Base-by-base conservation (phyloP, 2,113 vertebrate species). In the Abramis brama region DNA sequence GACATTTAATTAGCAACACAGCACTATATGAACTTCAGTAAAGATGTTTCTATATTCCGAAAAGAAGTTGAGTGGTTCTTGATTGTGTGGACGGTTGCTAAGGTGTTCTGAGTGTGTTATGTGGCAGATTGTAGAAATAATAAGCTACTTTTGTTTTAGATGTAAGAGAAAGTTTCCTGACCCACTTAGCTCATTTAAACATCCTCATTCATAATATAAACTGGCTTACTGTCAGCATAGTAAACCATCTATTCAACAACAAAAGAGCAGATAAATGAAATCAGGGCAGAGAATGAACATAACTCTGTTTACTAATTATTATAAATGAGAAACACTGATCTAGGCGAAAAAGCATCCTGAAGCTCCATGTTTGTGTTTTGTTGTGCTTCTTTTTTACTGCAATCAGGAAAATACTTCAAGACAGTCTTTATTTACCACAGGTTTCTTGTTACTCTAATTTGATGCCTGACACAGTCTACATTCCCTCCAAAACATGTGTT, bases 1-100 rank as follows among this genome's bases (percentile, higher is more conserved):
- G 36, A 92, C 82, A 52, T 62, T 60, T 79, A 89, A 88, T 92
- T 84, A 92, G 90, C 23, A 68, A 66, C n/a, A 68, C 64, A 45
- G 17, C 52, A 19, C 5, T 55, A 3, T 68, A 27, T 36, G 6
- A 50, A 47, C 6, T 79, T 8, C 2, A 75, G 43, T 75, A 6
- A n/a, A 78, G 19, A 59, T n/a, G 2, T n/a, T 43, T 23, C 23
- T 10, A 12, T 43, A 71, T 71, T 21, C 19, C 23, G 4, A 70
- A 71, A 36, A 71, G 3, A 21, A 36, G 21, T 36, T 36, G 66
- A 33, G 17, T 39, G 19, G 33, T 71, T 71, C 19, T 71, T 71
- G 68, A 73, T 10, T n/a, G 66, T 36, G 17, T 36, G 33, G 66
- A 70, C 36, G 21, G 39, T 43, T 71, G 9, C 21, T 71, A 33